Conservation (phyloP, 1,140 invertebrate genomes). For the Eueides isabella region DNA sequence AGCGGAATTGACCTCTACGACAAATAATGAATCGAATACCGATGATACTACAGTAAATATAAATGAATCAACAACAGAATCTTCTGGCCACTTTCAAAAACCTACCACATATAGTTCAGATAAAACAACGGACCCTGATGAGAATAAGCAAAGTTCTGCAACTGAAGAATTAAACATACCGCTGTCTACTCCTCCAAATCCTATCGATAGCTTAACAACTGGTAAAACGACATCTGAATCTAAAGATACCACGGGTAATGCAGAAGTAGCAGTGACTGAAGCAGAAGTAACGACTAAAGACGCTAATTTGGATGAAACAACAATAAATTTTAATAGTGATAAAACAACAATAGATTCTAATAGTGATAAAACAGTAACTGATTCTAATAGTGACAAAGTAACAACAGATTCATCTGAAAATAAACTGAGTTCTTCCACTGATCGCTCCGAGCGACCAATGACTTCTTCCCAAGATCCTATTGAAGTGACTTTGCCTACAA, state of each 20-base stretch:
- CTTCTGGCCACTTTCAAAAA: no score
- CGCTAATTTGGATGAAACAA: no score
- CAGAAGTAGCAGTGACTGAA: background rate
- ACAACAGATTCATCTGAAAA: slow-evolving; percentile 10
- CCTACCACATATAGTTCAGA: no score
- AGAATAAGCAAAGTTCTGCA: no score
- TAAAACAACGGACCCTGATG: no score
- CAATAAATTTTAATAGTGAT: no score
- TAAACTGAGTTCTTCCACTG: background rate
- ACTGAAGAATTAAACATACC: background rate
- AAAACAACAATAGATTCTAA: background rate
- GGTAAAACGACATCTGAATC: background rate
- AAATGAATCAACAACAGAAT: no score
- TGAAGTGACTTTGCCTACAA: background rate
- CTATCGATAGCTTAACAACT: background rate
- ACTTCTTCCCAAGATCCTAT: background rate
- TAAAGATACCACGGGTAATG: background rate
- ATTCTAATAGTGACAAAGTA: background rate
- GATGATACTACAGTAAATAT: no score
- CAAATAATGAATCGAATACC: no score
- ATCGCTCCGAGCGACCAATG: background rate
- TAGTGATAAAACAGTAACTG: background rate
- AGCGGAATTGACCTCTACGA: no score
- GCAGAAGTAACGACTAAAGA: background rate
- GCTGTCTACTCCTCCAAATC: background rate